Conservation (phyloP, 2,797 vertebrate species). For the Esox masquinongy region DNA sequence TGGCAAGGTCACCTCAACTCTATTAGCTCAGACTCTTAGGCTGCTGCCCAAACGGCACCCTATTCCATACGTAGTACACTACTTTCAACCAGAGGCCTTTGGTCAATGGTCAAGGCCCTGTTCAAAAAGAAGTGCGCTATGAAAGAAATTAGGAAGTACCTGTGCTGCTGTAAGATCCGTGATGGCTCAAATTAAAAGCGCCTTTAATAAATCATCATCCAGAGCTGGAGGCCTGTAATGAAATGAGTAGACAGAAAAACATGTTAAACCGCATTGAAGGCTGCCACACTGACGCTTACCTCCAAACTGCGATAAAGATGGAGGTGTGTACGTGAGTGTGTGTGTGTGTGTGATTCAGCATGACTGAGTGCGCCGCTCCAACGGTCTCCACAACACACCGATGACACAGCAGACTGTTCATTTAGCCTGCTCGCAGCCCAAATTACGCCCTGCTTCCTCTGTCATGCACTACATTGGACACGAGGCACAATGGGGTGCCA, state of each 20-base stretch:
- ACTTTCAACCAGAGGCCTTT: neutral
- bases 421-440: too few relatives aligned
- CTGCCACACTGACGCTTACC: too few relatives aligned
- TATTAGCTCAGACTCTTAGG: constrained; percentile 66
- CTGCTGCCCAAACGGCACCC: neutral
- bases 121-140: neutral
- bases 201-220: constrained; percentile 58
- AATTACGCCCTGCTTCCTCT: too few relatives aligned
- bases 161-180: constrained; percentile 52
- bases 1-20: constrained; percentile 83
- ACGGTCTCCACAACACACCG: too few relatives aligned
- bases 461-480: too few relatives aligned
- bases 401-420: too few relatives aligned
- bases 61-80: neutral
- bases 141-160: neutral
- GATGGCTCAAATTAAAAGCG: constrained; percentile 68
- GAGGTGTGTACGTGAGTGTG: too few relatives aligned
- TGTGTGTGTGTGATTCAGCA: too few relatives aligned
- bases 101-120: neutral
- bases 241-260: constrained; percentile 35
- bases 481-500: neutral
- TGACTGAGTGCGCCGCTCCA: too few relatives aligned
- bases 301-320: too few relatives aligned
- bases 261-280: too few relatives aligned
- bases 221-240: constrained; percentile 40